These are phyloP conservation scores for Drosophila leonis DNA, from an alignment of 2,888 invertebrate genomes.

Conservation along the genomic window DNA sequence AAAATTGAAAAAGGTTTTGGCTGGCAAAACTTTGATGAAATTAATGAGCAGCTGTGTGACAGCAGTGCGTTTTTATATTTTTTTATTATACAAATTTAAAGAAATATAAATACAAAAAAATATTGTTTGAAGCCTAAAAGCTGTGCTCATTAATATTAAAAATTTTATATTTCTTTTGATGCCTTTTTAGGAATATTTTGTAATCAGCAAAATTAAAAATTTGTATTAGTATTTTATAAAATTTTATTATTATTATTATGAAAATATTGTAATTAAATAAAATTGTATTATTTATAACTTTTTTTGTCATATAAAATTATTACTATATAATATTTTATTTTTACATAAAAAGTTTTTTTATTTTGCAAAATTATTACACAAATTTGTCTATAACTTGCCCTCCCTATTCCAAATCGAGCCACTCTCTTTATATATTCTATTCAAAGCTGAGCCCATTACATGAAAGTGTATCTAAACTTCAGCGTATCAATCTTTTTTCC, in stretches of 20 bases:
- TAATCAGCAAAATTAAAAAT: no score
- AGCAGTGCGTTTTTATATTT: conserved; percentile 17
- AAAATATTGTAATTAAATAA: no score
- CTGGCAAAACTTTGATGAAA: conserved; percentile 18
- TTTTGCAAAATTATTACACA: no score
- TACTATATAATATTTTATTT: no score
- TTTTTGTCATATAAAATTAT: neutral
- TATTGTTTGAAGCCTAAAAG: neutral
- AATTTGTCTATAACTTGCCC: no score
- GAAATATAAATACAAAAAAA: conserved; percentile 13
- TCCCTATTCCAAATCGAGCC: neutral
- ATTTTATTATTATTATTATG: no score
- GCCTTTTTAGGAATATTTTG: neutral
- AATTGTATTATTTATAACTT: no score
- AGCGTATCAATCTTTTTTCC: neutral
- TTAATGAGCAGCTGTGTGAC: conserved; percentile 44
- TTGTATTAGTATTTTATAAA: no score
- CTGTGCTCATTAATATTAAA: neutral
- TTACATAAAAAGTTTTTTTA: no score
- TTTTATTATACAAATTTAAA: conserved; percentile 13
- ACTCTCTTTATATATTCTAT: neutral
- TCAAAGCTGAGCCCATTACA: neutral
- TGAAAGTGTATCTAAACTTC: neutral
- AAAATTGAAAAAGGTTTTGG: conserved; percentile 2
- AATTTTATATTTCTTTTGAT: neutral